Evolutionary conservation across 37 sponge, comb jelly and placozoan genomes (phyloP), one percentile per base, ranked within the genome.

Genomic region (Cliona cf. orientalis): DNA sequence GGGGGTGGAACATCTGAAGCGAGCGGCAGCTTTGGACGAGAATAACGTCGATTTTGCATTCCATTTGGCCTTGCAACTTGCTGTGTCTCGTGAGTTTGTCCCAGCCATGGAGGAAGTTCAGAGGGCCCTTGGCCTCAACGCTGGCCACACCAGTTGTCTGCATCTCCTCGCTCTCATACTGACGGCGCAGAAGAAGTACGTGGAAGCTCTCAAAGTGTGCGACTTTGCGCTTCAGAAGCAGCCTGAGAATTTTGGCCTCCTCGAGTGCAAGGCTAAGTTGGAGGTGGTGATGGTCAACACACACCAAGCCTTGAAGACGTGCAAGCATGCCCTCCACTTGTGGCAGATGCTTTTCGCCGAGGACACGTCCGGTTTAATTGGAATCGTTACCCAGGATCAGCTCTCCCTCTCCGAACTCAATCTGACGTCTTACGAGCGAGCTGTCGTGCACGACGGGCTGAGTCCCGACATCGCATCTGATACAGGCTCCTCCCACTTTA

Each of bases 401-500:
- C 57, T 39, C 17, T 83, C 89, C 6, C 72, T 89, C 7, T 73
- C 79, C 29, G 89, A 89, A n/a, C 14, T 78, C 6, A 78, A 62
- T 29, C 59, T 89, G 36, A 42, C 34, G 12, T 4, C 32, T 42
- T 76, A 36, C 62, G 71, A 76, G 36, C 32, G 74, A 34, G 4
- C 41, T 29, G 36, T 29, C 34, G 34, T 55, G 5, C 32, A 21
- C 45, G 46, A 49, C 12, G 71, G 53, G 22, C n/a, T 72, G 32
- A 80, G 46, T 37, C 80, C 81, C 19, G 89, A 89, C 44, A 62
- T 89, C 40, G 84, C 84, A 22, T 89, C 89, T 0, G 89, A 89
- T 32, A 60, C 89, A 25, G 89, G 79, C 69, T 89, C 89, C 41
- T 83, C 89, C 31, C 83, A 87, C 56, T 87, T 87, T 33, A 72